Conservation (phyloP, 2,888 invertebrate species). For the Himalopsyche japonica region DNA sequence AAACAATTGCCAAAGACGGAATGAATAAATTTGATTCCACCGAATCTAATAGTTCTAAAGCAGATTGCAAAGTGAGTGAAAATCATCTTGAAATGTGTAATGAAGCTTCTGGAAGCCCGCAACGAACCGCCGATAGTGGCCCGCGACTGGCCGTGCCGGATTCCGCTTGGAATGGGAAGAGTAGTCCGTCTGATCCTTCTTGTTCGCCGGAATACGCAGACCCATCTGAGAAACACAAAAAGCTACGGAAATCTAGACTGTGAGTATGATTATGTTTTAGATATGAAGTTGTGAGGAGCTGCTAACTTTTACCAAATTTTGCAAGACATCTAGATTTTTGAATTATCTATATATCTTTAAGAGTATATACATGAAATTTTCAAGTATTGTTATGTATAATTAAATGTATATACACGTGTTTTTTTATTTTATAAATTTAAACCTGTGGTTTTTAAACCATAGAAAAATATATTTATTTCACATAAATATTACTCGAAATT, state of each 20-base stretch:
- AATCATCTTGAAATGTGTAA: not conserved
- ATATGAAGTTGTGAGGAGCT: no score
- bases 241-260: conserved; percentile 35
- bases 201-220: conserved; percentile 32
- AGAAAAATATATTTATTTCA: no score
- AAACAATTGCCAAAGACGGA: not conserved
- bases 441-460: no score
- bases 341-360: no score
- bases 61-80: not conserved
- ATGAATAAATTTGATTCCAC: not conserved
- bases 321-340: no score
- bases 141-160: conserved; percentile 36
- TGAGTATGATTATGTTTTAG: conserved; percentile 3
- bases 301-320: no score
- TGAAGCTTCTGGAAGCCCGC: conserved; percentile 27
- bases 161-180: conserved; percentile 30
- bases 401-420: no score
- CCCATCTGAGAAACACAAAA: conserved; percentile 29
- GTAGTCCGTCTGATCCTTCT: conserved; percentile 30
- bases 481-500: no score
- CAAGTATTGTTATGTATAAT: no score
- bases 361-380: no score
- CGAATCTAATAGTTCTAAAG: not conserved
- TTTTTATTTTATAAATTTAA: no score
- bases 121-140: conserved; percentile 13